phyloP scores from a whole-genome alignment of 2,888 invertebrate genomes.

The Caenorhabditis drosophilae region DNA sequence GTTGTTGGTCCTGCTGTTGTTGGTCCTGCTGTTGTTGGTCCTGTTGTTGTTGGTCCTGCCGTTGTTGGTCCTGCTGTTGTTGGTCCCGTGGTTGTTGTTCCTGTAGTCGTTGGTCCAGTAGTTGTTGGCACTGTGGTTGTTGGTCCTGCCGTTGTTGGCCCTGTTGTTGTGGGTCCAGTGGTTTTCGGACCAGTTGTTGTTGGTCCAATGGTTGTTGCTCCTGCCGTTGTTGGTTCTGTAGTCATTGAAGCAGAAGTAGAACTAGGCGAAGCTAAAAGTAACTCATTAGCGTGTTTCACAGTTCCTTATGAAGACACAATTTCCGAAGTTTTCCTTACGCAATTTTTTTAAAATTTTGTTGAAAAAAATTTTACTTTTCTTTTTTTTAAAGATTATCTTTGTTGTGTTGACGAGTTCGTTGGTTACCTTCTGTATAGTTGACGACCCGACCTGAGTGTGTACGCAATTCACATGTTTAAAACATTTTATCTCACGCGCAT shows the following conservation, averaged over 20 bases:
- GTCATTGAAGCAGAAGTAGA: neutral
- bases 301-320: too few species aligned
- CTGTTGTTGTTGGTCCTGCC: neutral
- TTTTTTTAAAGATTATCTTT: too few species aligned
- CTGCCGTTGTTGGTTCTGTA: neutral
- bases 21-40: neutral
- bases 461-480: too few species aligned
- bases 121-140: neutral
- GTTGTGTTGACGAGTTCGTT: too few species aligned
- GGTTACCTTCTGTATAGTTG: too few species aligned
- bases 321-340: too few species aligned
- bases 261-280: neutral
- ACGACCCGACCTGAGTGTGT: too few species aligned
- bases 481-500: too few species aligned
- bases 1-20: constrained; percentile 1
- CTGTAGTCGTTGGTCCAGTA: constrained; percentile 1
- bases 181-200: neutral
- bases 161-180: neutral
- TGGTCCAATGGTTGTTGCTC: constrained; percentile 1
- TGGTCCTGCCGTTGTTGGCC: neutral
- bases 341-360: too few species aligned
- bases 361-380: too few species aligned
- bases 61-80: constrained; percentile 2
- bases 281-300: too few species aligned
- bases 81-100: constrained; percentile 3